phyloP scores from a whole-genome alignment of 1,140 invertebrate genomes.

The Forficula auricularia region DNA sequence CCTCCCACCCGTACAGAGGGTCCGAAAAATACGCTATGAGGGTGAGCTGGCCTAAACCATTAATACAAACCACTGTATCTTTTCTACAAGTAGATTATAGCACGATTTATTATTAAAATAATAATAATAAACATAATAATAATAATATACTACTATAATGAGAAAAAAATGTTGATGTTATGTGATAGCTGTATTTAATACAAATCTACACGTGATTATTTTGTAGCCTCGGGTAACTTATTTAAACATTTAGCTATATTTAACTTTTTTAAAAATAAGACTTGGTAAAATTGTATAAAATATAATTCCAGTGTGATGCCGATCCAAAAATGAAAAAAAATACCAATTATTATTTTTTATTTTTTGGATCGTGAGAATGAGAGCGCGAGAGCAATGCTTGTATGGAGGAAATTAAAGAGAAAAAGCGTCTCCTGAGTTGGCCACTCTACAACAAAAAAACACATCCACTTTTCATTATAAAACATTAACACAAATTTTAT shows the following conservation, averaged over 20 bases:
- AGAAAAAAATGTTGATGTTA: slow-evolving; percentile 14
- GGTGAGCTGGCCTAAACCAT: too few relatives aligned
- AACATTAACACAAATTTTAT: too few relatives aligned
- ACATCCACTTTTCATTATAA: too few relatives aligned
- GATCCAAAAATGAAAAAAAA: background rate
- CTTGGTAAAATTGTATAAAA: slow-evolving; percentile 14
- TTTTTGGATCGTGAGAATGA: slow-evolving; percentile 6
- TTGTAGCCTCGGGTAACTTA: slow-evolving; percentile 16
- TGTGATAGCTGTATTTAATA: slow-evolving; percentile 16
- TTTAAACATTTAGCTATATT: slow-evolving; percentile 15
- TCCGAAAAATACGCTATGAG: too few relatives aligned
- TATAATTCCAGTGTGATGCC: slow-evolving; percentile 14
- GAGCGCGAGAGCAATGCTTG: background rate
- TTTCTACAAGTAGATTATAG: slow-evolving; percentile 12
- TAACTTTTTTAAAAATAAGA: slow-evolving; percentile 15
- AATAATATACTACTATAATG: slow-evolving; percentile 5
- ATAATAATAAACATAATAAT: too few relatives aligned
- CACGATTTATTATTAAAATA: slow-evolving; percentile 7
- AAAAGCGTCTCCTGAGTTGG: slow-evolving; percentile 1
- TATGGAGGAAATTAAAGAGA: too few relatives aligned
- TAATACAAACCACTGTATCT: slow-evolving; percentile 5
- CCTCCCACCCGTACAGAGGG: too few relatives aligned
- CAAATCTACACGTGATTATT: slow-evolving; percentile 16
- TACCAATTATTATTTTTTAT: slow-evolving; percentile 1
- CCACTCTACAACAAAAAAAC: background rate